Evolutionary conservation across 2,888 invertebrate genomes (phyloP).

Genomic region (Scotopteryx bipunctaria): DNA sequence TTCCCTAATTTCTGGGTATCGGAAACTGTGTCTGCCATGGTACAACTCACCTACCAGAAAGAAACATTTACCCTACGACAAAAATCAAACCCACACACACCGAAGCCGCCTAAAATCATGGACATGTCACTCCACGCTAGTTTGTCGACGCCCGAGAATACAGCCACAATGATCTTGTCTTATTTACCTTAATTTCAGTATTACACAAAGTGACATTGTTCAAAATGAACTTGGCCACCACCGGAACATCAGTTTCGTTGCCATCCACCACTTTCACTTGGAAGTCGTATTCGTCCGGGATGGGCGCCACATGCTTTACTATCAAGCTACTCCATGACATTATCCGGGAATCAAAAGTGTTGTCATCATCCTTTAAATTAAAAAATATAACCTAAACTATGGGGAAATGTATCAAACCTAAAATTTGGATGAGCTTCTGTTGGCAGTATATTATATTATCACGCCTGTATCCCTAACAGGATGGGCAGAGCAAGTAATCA

Average conservation of each 20-base stretch:
- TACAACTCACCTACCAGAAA: too few relatives aligned
- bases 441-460: too few relatives aligned
- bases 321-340: conserved; percentile 48
- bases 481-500: too few relatives aligned
- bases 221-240: conserved; percentile 51
- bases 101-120: too few relatives aligned
- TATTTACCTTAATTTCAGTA: conserved; percentile 60
- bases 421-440: too few relatives aligned
- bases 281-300: conserved; percentile 57
- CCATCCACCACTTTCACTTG: conserved; percentile 40
- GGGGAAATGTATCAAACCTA: neutral
- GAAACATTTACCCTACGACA: too few relatives aligned
- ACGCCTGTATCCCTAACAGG: too few relatives aligned
- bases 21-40: too few relatives aligned
- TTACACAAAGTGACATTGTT: conserved; percentile 66
- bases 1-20: too few relatives aligned
- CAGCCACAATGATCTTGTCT: neutral
- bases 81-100: too few relatives aligned
- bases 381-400: neutral
- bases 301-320: conserved; percentile 46
- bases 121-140: too few relatives aligned
- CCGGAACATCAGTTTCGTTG: conserved; percentile 53
- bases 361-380: neutral
- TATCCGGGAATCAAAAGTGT: conserved; percentile 41
- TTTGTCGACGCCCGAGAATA: neutral